Evolutionary conservation across 2,888 invertebrate genomes (phyloP), one percentile per base, ranked within the genome.

Genomic region (Nesidiocoris tenuis): DNA sequence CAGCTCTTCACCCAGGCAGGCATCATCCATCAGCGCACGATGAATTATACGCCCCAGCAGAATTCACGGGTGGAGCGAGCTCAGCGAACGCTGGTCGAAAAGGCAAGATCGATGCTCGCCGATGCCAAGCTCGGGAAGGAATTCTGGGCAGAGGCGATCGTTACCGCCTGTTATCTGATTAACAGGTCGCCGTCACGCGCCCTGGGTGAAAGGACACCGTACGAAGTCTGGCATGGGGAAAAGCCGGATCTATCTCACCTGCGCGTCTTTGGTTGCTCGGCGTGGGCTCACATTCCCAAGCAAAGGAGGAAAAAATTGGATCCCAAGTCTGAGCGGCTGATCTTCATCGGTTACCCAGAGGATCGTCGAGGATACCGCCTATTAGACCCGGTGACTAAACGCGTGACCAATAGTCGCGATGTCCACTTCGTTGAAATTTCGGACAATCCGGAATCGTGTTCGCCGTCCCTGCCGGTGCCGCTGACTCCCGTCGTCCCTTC

Each of bases 251-350:
- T 70, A 59, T 70, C 70, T n/a, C 19, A 70, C 21, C 24, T 70
- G 21, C 57, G 59, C 17, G 70, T 76, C 19, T 71, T 76, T 61
- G 76, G 76, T 55, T 71, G 71, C n/a, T 12, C 25, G 19, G 63
- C 71, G 19, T 76, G 63, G 70, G 79, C 77, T 17, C 80, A 82
- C 76, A 74, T 81, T 61, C 79, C 80, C 22, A 80, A 77, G 61
- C 78, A 80, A 65, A 79, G 78, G 61, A 66, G 81, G 63, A 74
- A 74, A 61, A 82, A 82, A 75, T 80, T 80, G 80, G n/a, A 81
- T 65, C 74, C 78, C 56, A 82, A 82, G 65, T 80, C 80, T 18
- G 74, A 79, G n/a, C 78, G 79, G 71, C 80, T 81, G 56, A 76
- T 70, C 59, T 70, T 76, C 71, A 23, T 76, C 39, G 39, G 39